Base-by-base conservation (phyloP, 2,113 vertebrate genomes). In the Pitta sordida region DNA sequence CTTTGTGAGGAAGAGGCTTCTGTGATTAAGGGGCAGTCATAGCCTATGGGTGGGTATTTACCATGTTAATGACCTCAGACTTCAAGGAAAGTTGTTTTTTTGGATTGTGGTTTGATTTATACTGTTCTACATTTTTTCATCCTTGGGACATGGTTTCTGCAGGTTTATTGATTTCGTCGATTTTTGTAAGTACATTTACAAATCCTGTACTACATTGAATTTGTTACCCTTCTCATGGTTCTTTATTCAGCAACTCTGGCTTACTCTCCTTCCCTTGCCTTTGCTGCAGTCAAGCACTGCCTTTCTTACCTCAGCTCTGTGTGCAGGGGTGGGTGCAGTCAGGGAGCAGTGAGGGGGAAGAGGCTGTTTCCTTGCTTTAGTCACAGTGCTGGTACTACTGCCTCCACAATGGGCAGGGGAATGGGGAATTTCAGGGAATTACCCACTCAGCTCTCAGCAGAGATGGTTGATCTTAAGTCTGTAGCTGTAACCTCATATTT, bases 1-100 rank as follows among this genome's bases (percentile, higher is more conserved):
- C 19, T 59, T 15, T 15, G 0, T 15, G 69, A 9, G 8, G 17
- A 68, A 11, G 20, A 4, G 9, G 24, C 2, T 83, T 23, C 7
- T 9, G 29, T 34, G n/a, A 18, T 13, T 34, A 11, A 4, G 29
- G 6, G 39, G 13, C 0, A 0, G 19, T 15, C 29, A 7, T 14
- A 34, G 11, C 39, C 8, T 14, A 1, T 13, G 20, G 8, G 7
- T 6, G 13, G 9, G 29, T 34, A 34, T 53, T 68, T 13, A 7
- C 15, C 29, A 15, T 7, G 9, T 19, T 27, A 22, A 34, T 18
- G 11, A 62, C 10, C 39, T 41, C 24, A 32, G 32, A 48, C 11
- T 32, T 46, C 5, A 8, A 34, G 60, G 19, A 30, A 52, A 60
- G 13, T 2, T 55, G n/a, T 13, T 55, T 3, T 48, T 48, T 53